A percentile compares a stretch with the other conserved stretches of the same genome.
Evolutionary conservation across 2,888 invertebrate genomes (phyloP).

Genomic region (Actias luna): DNA sequence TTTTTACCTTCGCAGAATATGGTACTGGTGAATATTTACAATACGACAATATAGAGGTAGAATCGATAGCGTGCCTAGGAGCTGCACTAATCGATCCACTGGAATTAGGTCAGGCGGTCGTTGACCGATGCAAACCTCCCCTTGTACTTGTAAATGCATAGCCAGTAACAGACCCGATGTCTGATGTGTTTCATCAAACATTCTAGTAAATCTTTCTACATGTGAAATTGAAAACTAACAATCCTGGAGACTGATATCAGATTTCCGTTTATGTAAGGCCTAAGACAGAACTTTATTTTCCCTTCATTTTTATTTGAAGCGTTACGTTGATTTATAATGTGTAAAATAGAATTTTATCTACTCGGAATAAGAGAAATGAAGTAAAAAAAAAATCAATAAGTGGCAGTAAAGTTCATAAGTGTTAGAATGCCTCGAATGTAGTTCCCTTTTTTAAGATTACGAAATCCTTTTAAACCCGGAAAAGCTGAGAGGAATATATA

Average conservation of each 20-base stretch:
- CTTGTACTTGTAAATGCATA: slow-evolving; percentile 10
- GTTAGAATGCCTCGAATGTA: no score
- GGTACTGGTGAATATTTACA: no score
- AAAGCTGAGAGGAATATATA: no score
- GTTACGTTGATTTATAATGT: no score
- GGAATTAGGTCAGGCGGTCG: slow-evolving; percentile 49
- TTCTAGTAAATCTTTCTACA: not conserved
- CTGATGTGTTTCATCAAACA: not conserved
- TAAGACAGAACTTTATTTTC: not conserved
- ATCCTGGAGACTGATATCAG: not conserved
- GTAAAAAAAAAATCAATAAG: no score
- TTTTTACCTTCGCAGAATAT: no score
- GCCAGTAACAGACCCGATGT: not conserved
- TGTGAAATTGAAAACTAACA: not conserved
- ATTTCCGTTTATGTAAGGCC: not conserved
- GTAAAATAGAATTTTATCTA: no score
- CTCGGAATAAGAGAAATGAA: no score
- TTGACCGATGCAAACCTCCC: slow-evolving; percentile 34
- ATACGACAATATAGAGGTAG: slow-evolving; percentile 6
- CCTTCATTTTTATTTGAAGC: not conserved
- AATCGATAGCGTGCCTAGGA: slow-evolving; percentile 30
- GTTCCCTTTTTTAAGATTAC: no score
- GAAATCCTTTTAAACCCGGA: no score
- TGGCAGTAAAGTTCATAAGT: no score
- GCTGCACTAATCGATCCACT: slow-evolving; percentile 44